Evolutionary conservation across 2,797 vertebrate species (phyloP).

Genomic region (Astyanax mexicanus): DNA sequence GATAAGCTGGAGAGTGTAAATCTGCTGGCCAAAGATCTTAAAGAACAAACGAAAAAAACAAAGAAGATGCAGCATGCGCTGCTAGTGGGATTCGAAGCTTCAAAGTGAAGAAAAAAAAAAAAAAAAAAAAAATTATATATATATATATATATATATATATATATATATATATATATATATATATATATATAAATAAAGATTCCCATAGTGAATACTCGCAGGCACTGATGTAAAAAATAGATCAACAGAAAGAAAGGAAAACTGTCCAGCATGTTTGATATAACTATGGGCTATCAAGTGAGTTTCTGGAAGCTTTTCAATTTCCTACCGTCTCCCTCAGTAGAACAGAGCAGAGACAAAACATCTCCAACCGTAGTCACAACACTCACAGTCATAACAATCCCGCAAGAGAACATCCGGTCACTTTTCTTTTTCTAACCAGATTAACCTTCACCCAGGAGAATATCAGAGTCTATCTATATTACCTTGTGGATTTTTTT

Average conservation of each 20-base stretch:
- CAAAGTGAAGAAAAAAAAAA: too few relatives aligned
- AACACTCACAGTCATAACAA: conserved; percentile 22
- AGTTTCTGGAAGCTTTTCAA: conserved; percentile 4
- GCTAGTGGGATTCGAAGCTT: conserved; percentile 28
- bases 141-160: too few relatives aligned
- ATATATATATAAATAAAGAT: too few relatives aligned
- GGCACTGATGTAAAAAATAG: conserved; percentile 26
- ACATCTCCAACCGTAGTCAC: conserved; percentile 41
- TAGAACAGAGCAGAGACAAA: conserved; percentile 34
- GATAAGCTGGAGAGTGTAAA: conserved; percentile 19
- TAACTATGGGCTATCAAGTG: conserved; percentile 21
- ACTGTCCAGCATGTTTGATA: conserved; percentile 23
- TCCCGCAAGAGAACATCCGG: background rate
- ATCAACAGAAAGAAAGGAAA: conserved; percentile 43
- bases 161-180: too few relatives aligned
- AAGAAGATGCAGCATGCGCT: conserved; percentile 2
- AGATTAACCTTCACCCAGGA: background rate
- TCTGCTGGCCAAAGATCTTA: background rate
- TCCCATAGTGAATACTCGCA: conserved; percentile 30
- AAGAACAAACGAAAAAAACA: conserved; percentile 5
- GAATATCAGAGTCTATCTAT: background rate
- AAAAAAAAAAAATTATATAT: too few relatives aligned
- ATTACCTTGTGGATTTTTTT: background rate
- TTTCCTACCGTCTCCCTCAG: background rate
- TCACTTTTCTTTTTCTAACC: conserved; percentile 12